Base-by-base conservation (phyloP, 2,113 vertebrate species). In the Ophiodon elongatus region DNA sequence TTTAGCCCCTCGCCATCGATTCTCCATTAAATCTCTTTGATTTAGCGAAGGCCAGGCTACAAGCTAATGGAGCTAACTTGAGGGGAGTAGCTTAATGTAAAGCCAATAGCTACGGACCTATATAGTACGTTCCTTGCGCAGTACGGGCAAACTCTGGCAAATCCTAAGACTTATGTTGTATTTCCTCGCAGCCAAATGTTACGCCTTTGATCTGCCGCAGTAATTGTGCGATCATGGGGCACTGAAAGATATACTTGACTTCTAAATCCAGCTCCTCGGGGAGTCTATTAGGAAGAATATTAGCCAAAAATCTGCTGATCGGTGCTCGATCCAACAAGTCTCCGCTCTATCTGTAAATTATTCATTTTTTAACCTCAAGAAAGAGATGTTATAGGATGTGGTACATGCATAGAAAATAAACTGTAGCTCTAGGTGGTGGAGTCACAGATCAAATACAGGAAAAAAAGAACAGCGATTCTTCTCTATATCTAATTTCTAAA, bases 41-140 rank as follows among this genome's bases (percentile, higher is more conserved):
- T 39, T 81, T 73, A 73, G 79, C 72, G 33, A 54, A 29, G 54
- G 69, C 25, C 69, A 31, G 39, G 25, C 59, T 52, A 59, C 33
- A 14, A 25, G 80, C 87, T 89, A 86, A 89, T 90, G 88, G 86
- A 77, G 72, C 78, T 59, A 77, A 77, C 59, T 63, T 56, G n/a
- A 45, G 43, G 21, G 19, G n/a, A 80, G 75, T 65, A 69, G 81
- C 71, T 73, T 87, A 63, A 69, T 54, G 56, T 66, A 72, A 27
- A 19, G 62, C 73, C 45, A 21, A 7, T 4, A 41, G 31, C 50
- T 76, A 11, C 60, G 47, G 54, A 60, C 54, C 39, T 5, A 4
- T 43, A 35, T 76, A 69, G 35, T 11, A 29, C 35, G 50, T 63
- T 54, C 8, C 33, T 45, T 17, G 19, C 71, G 39, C 66, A 76